phyloP scores from a whole-genome alignment of 2,113 vertebrate species.

The Dipodomys ordii region DNA sequence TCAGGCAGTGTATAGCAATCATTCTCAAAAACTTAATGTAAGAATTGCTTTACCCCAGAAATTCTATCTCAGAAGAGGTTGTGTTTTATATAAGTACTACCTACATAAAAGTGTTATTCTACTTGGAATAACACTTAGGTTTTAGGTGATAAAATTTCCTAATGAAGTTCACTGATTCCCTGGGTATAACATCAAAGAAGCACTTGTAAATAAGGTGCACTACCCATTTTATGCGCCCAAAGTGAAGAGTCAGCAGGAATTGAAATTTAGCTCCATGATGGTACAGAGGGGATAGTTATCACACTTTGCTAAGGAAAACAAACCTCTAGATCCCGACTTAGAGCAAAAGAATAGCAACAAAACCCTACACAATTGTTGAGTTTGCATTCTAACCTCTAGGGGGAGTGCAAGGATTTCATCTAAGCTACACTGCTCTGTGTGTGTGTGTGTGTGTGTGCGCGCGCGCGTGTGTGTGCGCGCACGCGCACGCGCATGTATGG shows the following conservation, averaged over 20 bases:
- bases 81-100: too few species aligned
- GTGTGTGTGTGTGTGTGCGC: neutral
- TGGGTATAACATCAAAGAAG: constrained; percentile 23
- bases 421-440: neutral
- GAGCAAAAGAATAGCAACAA: neutral
- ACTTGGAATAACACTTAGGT: constrained; percentile 38
- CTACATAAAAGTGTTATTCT: too few species aligned
- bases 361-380: neutral
- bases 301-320: neutral
- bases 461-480: too few species aligned
- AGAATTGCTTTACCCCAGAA: neutral
- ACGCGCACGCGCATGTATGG: neutral
- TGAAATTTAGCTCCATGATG: constrained; percentile 4
- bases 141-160: constrained; percentile 3
- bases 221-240: constrained; percentile 7
- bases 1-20: neutral
- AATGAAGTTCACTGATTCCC: neutral
- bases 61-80: neutral
- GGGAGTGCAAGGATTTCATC: constrained; percentile 58
- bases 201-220: neutral
- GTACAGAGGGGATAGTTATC: neutral
- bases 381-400: constrained; percentile 48
- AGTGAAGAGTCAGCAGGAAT: constrained; percentile 6
- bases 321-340: neutral
- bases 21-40: neutral